Evolutionary conservation across 1,140 invertebrate genomes (phyloP), one percentile per base, ranked within the genome.

Genomic region (Drosophila pseudoananassae): DNA sequence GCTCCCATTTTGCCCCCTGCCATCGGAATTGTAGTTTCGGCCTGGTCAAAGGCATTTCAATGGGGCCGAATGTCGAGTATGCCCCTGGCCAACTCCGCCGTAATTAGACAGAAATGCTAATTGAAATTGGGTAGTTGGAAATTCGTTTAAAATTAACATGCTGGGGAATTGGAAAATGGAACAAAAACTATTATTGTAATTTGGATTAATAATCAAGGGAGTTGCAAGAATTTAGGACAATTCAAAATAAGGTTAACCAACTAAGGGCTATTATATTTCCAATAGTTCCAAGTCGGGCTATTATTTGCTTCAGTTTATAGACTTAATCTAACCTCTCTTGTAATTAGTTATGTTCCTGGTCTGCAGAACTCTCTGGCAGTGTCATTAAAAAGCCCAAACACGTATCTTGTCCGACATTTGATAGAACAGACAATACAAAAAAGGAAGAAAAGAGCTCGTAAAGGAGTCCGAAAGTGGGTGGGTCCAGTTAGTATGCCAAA

Each of bases 31-130:
- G 77, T 79, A 78, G 71, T 79, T 89, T 87, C 33, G 88, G 84
- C 83, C 76, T 76, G 56, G 83, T 66, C 61, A 83, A 69, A 65
- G 83, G 76, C 78, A 78, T 83, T 87, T 76, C 64, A 71, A 82
- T 83, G 76, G 83, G 65, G 55, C 59, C 52, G 61, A 64, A 49
- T 27, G 25, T 6, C 25, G 55, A 51, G 52, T 69, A 50, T 56
- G 73, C 76, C 25, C 47, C 55, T 46, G 52, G 58, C 45, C 55
- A 45, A 61, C 47, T 40, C 54, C 50, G 27, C 29, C 15, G 2
- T 74, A 74, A 47, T 63, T 54, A 56, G 51, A 59, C 46, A 33
- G 55, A 40, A 53, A 20, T 54, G 66, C 60, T 85, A 85, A 85
- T 84, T 80, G 76, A 70, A 72, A 60, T 25, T 33, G 49, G 33